Evolutionary conservation across 2,113 vertebrate genomes (phyloP), one percentile per base, ranked within the genome.

Genomic region (Australoheros scitulus): DNA sequence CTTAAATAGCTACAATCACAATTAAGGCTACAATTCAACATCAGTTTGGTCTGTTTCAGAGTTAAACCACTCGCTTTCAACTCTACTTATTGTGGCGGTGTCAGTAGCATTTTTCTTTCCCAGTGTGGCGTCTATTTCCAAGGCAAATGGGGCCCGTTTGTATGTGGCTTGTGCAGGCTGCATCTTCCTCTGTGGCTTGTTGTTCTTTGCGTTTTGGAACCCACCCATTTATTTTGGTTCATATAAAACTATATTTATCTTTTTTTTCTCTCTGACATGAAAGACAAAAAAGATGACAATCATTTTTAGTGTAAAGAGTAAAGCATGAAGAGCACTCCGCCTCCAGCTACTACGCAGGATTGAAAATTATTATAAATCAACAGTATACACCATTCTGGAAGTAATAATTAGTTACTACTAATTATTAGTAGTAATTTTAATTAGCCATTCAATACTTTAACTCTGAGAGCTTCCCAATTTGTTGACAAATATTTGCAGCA

Each of bases 211-310:
- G 95, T 96, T 96, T 93, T 85, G 87, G 94, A 96, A 95, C 96
- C 96, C 97, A 95, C 96, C 96, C 96, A 93, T 95, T 95, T 96
- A 97, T 97, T 97, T 97, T 95, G 97, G 96, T 96, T 97, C 95
- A 93, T 95, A 90, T 91, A 90, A 95, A 95, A 96, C 97, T 98
- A 97, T 98, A 97, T 97, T 98, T 96, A 97, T 96, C 94, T 92
- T 63, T 80, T 82, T 96, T 94, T 92, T 75, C 82, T 68, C 14
- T 93, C 94, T 96, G 96, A 97, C 97, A 97, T 96, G 95, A 38
- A 38, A 38, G 36, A 10, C 1, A 9, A 38, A 38, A 38, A 38
- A 38, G 36, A 38, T 9, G 6, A 38, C 8, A 9, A 36, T 36
- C 1, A 36, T 36, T 36, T 36, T 36, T 7, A 36, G 93, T 91